Evolutionary conservation across 2,113 vertebrate species (phyloP), one percentile per base, ranked within the genome.

Genomic region (Stigmatopora nigra): DNA sequence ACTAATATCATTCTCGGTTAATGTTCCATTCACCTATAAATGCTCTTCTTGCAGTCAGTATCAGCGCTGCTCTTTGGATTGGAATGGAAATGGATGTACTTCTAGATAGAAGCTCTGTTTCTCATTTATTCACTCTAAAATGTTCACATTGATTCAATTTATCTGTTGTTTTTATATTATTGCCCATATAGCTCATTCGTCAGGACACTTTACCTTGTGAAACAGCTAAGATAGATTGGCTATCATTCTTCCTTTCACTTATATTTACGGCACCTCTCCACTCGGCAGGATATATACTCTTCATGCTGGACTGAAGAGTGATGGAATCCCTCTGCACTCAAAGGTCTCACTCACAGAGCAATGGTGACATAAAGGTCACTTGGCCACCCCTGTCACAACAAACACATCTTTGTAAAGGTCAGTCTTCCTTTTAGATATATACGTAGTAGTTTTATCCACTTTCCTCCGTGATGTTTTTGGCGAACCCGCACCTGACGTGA

Each of bases 351-450:
- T 89, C 86, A 89, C 89, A 87, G 88, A 88, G 85, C 91, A 87
- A 88, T 77, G 76, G 84, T 87, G 88, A 88, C 80, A 85, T 90
- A 91, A 97, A 96, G 93, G 95, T 95, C 94, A 94, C 87, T 84
- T 87, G 90, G 88, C 88, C 68, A 85, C 91, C 78, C 81, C 64
- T 91, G 83, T 93, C 92, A 93, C 90, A 90, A 92, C 92, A 94
- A 94, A 96, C 93, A 94, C 13, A 95, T 98, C 93, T 95, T 93
- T 92, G 78, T 93, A 87, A 96, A 98, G 95, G 95, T 97, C 91
- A 82, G 88, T 92, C 93, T 95, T 95, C 94, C 93, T 94, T 96
- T 93, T 80, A 92, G 93, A 91, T 76, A 65, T 80, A 31, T 31
- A 31, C 25, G 25, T 31, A 31, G 25, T 31, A 69, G 80, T 85